Percentiles rank a stretch among this genome's conserved stretches.
phyloP scores from a whole-genome alignment of 1,140 invertebrate species.

The Brachionus calyciflorus region DNA sequence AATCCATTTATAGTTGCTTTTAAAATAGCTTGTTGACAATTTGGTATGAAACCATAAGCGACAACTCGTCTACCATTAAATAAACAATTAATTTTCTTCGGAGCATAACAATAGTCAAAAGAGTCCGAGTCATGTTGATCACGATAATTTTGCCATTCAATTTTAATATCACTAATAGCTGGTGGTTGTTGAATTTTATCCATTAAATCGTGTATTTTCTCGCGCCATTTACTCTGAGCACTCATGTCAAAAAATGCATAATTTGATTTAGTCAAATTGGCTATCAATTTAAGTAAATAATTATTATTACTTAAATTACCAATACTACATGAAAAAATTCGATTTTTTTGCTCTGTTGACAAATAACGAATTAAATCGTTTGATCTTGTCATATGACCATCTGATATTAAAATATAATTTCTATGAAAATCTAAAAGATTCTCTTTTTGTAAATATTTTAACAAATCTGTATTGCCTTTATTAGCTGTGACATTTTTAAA shows the following conservation, averaged over 20 bases:
- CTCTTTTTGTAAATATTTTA: conserved; percentile 18
- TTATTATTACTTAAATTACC: conserved; percentile 54
- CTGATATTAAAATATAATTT: conserved; percentile 24
- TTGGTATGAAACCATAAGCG: conserved; percentile 58
- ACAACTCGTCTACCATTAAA: conserved; percentile 58
- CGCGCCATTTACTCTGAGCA: conserved; percentile 55
- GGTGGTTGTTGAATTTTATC: conserved; percentile 54
- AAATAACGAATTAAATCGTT: neutral
- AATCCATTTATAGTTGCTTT: conserved; percentile 54
- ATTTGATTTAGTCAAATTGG: conserved; percentile 53
- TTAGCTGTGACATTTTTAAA: neutral
- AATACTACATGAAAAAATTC: conserved; percentile 40
- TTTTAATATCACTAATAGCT: conserved; percentile 53
- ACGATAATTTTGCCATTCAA: conserved; percentile 53
- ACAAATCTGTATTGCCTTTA: conserved; percentile 23
- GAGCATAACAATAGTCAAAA: conserved; percentile 54
- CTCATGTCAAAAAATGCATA: conserved; percentile 58
- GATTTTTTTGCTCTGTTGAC: neutral
- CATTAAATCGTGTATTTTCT: conserved; percentile 53
- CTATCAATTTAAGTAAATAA: conserved; percentile 53
- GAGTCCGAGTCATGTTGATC: conserved; percentile 51
- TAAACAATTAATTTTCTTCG: conserved; percentile 54
- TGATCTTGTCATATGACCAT: conserved; percentile 33
- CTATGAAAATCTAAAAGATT: neutral
- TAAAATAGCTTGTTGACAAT: conserved; percentile 58